Evolutionary conservation across 2,888 invertebrate species (phyloP), one percentile per base, ranked within the genome.

Genomic region (Allolobophora icterica): DNA sequence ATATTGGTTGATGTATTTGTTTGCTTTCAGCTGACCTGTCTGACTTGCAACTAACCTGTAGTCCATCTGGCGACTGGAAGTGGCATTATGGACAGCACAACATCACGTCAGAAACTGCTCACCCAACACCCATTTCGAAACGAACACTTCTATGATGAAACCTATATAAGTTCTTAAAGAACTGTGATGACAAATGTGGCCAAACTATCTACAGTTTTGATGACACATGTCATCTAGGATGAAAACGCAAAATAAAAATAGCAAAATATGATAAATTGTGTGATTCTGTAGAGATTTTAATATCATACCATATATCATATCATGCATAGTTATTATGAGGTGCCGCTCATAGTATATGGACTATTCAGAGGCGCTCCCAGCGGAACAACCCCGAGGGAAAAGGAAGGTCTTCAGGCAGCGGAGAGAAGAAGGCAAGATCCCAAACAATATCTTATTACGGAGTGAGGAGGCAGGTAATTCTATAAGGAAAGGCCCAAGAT

Each of bases 61-160:
- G 71, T n/a, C 71, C 71, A 71, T n/a, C 71, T 71, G n/a, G 71
- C 71, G 71, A 71, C 71, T 71, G 71, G 71, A 71, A n/a, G 71
- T 71, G 71, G 8, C 30, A 71, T 13, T 71, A n/a, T 30, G n/a
- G n/a, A 71, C 71, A 71, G 30, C 71, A 71, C n/a, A 71, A 30
- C 71, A 71, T 71, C 71, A 71, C 1, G 71, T n/a, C 71, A 8
- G 71, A n/a, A 71, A n/a, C 71, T 71, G 71, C 71, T n/a, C 3
- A n/a, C 71, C 71, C 71, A 30, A 71, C 30, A 11, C 8, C 71
- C 21, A 52, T 52, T 52, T 52, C 71, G 71, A n/a, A 71, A 71
- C 71, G 71, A 71, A 71, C n/a, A 71, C n/a, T 71, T 71, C n/a
- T 71, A 71, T n/a, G n/a, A 71, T 71, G 71, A 71, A 71, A 71